Conservation (phyloP, 2,797 vertebrate genomes). For the Bovichtus diacanthus region DNA sequence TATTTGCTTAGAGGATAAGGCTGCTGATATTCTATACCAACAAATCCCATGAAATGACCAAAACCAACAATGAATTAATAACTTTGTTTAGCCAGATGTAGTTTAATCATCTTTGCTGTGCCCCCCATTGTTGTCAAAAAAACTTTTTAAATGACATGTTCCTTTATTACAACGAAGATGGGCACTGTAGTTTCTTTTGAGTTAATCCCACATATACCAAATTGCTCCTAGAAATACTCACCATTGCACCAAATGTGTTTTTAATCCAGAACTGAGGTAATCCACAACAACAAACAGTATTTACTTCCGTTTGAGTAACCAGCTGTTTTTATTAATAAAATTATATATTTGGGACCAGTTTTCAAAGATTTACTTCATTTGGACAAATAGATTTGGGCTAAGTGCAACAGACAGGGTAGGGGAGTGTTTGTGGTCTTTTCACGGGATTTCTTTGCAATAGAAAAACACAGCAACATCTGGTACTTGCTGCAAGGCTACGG, state of each 20-base stretch:
- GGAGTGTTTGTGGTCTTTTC: too few relatives aligned
- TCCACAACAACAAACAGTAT: not conserved
- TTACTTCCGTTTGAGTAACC: not conserved
- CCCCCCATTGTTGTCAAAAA: not conserved
- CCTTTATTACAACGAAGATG: not conserved
- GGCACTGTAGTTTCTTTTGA: not conserved
- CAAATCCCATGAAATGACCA: not conserved
- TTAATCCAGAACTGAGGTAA: too few relatives aligned
- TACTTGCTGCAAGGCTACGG: not conserved
- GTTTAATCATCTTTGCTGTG: not conserved
- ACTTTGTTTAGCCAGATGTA: too few relatives aligned
- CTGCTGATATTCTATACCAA: not conserved
- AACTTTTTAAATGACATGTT: not conserved
- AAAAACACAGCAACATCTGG: not conserved
- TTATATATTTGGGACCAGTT: not conserved
- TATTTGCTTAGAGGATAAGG: constrained; percentile 31
- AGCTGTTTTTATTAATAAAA: not conserved
- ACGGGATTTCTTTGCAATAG: too few relatives aligned
- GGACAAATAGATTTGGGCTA: not conserved
- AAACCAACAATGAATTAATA: not conserved
- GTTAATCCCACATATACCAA: not conserved
- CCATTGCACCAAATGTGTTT: not conserved
- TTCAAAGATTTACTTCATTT: not conserved
- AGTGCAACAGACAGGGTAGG: too few relatives aligned
- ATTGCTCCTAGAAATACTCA: not conserved